Evolutionary conservation across 2,113 vertebrate genomes (phyloP).

Genomic region (Polypterus senegalus): DNA sequence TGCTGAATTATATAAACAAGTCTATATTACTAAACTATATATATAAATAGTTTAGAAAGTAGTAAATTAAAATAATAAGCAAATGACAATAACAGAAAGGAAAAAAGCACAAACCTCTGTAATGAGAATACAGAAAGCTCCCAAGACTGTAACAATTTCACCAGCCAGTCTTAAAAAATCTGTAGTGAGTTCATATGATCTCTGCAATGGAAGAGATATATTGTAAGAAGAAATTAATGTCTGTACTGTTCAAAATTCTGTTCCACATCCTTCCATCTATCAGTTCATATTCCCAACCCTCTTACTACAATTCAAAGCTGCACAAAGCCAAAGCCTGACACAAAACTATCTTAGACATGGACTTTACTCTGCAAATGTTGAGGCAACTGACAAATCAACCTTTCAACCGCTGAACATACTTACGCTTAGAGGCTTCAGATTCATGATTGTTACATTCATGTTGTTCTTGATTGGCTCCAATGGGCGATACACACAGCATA

Average conservation of each 20-base stretch:
- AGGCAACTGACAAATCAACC: too few species aligned
- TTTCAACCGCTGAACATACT: neutral
- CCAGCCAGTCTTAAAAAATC: slow-evolving; percentile 18
- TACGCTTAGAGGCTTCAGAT: slow-evolving; percentile 18
- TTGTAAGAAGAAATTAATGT: too few species aligned
- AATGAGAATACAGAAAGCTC: slow-evolving; percentile 14
- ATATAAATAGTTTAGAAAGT: too few species aligned
- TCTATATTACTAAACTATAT: too few species aligned
- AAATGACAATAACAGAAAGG: neutral
- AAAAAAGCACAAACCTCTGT: slow-evolving; percentile 11
- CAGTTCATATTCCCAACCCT: neutral
- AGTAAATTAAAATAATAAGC: too few species aligned
- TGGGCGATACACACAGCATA: slow-evolving; percentile 20
- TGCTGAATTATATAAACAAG: too few species aligned
- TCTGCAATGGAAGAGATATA: slow-evolving; percentile 4
- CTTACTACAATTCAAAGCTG: neutral
- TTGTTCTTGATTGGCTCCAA: slow-evolving; percentile 9
- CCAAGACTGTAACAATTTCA: slow-evolving; percentile 17
- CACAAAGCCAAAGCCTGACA: neutral
- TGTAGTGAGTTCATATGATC: slow-evolving; percentile 7
- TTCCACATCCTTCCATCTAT: neutral
- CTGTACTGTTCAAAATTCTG: too few species aligned
- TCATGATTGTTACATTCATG: slow-evolving; percentile 16
- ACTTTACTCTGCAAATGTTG: too few species aligned
- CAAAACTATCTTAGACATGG: too few species aligned